A percentile compares a stretch with the other conserved stretches of the same genome.
These are phyloP conservation scores for Sipha maydis DNA, from an alignment of 2,888 invertebrate species.

Conservation along the genomic window DNA sequence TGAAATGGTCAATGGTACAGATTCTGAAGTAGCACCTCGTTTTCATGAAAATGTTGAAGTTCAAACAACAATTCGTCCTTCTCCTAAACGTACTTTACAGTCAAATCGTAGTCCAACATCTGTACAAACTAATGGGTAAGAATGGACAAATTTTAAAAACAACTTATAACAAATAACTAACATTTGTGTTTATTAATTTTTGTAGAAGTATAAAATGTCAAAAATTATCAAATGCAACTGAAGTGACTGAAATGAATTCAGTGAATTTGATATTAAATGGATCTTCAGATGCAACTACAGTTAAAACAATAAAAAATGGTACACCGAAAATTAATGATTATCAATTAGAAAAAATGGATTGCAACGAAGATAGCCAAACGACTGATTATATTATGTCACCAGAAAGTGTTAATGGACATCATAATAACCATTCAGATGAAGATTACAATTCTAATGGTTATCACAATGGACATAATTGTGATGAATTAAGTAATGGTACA, in stretches of 20 bases:
- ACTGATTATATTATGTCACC: conserved; percentile 55
- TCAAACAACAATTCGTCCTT: conserved; percentile 52
- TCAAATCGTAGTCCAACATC: conserved; percentile 53
- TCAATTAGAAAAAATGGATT: conserved; percentile 60
- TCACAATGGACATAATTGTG: conserved; percentile 56
- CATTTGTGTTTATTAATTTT: not conserved
- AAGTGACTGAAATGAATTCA: conserved; percentile 59
- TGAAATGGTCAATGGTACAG: conserved; percentile 96
- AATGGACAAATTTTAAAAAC: not conserved
- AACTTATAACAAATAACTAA: not conserved
- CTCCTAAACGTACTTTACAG: conserved; percentile 58
- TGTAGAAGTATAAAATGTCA: conserved; percentile 57
- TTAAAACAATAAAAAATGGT: conserved; percentile 57
- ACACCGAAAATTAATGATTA: conserved; percentile 55
- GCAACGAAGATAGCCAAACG: conserved; percentile 54
- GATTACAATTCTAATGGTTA: conserved; percentile 59
- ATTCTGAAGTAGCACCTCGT: conserved; percentile 73
- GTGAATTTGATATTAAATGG: conserved; percentile 58
- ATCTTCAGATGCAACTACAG: conserved; percentile 45
- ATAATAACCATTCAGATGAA: conserved; percentile 38
- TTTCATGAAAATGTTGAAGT: conserved; percentile 49
- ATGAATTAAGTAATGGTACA: conserved; percentile 56
- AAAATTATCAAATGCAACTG: conserved; percentile 55
- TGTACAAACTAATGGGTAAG: conserved; percentile 57
- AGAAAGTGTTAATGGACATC: conserved; percentile 56